A percentile compares a stretch with the other conserved stretches of the same genome.
phyloP scores from a whole-genome alignment of 2,888 invertebrate genomes.

The Malacosoma neustria region DNA sequence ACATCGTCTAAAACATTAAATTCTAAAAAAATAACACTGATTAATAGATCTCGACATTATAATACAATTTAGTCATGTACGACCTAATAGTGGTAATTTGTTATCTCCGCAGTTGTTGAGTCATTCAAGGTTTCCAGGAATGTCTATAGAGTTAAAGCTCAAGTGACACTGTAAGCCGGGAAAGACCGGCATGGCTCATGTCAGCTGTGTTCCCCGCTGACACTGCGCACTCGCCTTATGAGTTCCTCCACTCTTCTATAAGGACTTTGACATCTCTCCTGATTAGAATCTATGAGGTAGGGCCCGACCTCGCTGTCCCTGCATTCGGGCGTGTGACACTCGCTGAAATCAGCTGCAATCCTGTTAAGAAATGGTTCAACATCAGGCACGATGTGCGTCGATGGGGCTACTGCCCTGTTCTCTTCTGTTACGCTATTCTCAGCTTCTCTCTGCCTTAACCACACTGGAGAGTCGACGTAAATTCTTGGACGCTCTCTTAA shows the following conservation, averaged over 20 bases:
- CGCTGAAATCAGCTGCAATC: conserved; percentile 43
- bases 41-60: background rate
- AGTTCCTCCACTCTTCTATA: conserved; percentile 59
- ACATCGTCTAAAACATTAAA: conserved; percentile 14
- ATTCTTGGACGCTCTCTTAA: conserved; percentile 68
- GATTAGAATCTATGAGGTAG: conserved; percentile 49
- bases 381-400: conserved; percentile 33
- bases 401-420: conserved; percentile 24
- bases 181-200: conserved; percentile 55
- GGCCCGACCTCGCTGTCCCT: conserved; percentile 49
- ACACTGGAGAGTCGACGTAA: conserved; percentile 77
- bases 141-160: conserved; percentile 19
- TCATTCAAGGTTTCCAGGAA: conserved; percentile 13
- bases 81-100: conserved; percentile 1
- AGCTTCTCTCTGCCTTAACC: conserved; percentile 69
- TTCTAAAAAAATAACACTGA: background rate
- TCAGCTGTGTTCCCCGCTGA: conserved; percentile 62
- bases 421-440: conserved; percentile 36
- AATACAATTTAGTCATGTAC: conserved; percentile 3
- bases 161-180: conserved; percentile 45
- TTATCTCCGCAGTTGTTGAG: conserved; percentile 4
- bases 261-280: conserved; percentile 54
- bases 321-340: conserved; percentile 51
- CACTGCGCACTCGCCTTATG: conserved; percentile 55
- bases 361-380: conserved; percentile 54